Percentiles rank a stretch among this genome's conserved stretches.
These are phyloP conservation scores for Drosophila leontia DNA, from an alignment of 1,140 invertebrate species.

Conservation along the genomic window DNA sequence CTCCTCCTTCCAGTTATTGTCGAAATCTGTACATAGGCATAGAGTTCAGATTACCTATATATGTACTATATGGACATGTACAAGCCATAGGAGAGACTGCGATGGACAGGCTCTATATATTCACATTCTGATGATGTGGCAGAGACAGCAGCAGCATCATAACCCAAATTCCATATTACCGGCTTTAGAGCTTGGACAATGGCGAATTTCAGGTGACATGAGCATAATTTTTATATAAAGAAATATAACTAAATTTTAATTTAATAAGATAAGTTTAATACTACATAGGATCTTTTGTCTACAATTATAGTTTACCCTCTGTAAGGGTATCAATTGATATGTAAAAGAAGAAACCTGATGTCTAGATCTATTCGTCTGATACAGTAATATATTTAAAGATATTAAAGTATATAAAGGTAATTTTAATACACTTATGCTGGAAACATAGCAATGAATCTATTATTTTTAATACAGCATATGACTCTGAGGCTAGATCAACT, in stretches of 20 bases:
- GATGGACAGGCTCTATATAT: background rate
- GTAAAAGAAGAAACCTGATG: background rate
- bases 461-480: background rate
- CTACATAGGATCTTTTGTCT: too few relatives aligned
- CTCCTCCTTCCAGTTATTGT: slow-evolving; percentile 3
- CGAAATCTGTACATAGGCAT: slow-evolving; percentile 14
- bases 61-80: background rate
- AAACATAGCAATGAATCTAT: background rate
- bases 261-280: background rate
- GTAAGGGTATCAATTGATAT: too few relatives aligned
- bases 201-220: background rate
- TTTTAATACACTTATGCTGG: too few relatives aligned
- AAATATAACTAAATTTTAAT: background rate
- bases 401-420: background rate
- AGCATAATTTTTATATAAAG: too few relatives aligned
- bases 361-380: background rate
- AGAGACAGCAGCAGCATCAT: background rate
- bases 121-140: background rate
- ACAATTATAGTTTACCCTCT: too few relatives aligned
- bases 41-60: slow-evolving; percentile 18
- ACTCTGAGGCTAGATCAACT: too few relatives aligned
- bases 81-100: background rate
- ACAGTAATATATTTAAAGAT: background rate
- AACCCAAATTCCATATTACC: slow-evolving; percentile 1
- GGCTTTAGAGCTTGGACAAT: background rate